phyloP scores from a whole-genome alignment of 2,797 vertebrate genomes.

The Sebastes glaucus region DNA sequence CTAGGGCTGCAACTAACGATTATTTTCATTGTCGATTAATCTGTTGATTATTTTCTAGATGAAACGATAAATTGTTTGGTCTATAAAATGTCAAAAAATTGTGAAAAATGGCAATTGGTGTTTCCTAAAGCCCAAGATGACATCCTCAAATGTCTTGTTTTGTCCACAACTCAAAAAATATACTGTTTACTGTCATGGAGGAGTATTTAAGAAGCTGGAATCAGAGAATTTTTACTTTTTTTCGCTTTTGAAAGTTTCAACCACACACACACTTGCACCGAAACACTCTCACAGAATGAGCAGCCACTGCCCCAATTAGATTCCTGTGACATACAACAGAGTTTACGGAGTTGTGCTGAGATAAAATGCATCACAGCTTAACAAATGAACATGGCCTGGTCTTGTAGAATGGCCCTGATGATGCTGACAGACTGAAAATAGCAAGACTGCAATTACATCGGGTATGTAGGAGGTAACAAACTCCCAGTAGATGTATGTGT shows the following conservation, averaged over 20 bases:
- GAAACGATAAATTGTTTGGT: too few species aligned
- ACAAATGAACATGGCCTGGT: not conserved
- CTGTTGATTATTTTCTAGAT: too few species aligned
- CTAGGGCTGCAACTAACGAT: too few species aligned
- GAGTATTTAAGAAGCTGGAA: too few species aligned
- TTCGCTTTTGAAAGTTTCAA: not conserved
- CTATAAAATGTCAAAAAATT: too few species aligned
- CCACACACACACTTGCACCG: not conserved
- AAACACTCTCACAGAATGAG: not conserved
- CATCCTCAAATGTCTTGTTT: too few species aligned
- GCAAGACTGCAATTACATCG: slow-evolving; percentile 14
- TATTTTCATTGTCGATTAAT: too few species aligned
- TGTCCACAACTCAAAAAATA: too few species aligned
- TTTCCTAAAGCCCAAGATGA: too few species aligned
- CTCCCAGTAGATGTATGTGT: not conserved
- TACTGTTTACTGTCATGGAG: too few species aligned
- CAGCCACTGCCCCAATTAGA: not conserved
- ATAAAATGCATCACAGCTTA: slow-evolving; percentile 18
- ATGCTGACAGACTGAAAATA: slow-evolving; percentile 20
- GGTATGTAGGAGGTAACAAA: not conserved
- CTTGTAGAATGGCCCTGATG: slow-evolving; percentile 1
- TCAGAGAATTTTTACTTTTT: too few species aligned
- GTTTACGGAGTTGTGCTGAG: not conserved
- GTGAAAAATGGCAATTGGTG: too few species aligned
- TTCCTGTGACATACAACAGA: not conserved